A percentile compares a stretch with the other conserved stretches of the same genome.
These are phyloP conservation scores for Noctua fimbriata DNA, from an alignment of 2,888 invertebrate species.

Conservation along the genomic window DNA sequence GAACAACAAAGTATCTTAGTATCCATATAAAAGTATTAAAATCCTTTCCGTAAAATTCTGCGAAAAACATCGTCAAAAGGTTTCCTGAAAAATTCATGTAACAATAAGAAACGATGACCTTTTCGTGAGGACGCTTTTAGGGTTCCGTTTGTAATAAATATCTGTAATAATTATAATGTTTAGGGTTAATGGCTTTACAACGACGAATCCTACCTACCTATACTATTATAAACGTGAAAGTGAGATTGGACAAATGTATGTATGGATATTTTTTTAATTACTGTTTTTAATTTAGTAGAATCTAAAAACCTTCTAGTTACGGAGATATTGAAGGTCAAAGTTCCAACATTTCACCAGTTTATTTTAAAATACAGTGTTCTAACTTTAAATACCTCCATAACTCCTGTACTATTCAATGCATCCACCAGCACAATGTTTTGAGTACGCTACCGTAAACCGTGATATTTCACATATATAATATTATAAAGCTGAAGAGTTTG, in stretches of 20 bases:
- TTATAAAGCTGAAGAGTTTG: too few species aligned
- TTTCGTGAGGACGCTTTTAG: constrained; percentile 27
- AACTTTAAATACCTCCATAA: too few species aligned
- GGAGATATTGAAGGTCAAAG: neutral
- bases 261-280: neutral
- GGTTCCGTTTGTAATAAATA: constrained; percentile 24
- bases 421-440: neutral
- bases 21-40: constrained; percentile 44
- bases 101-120: constrained; percentile 58
- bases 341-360: neutral
- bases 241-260: neutral
- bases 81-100: constrained; percentile 54
- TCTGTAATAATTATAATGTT: neutral
- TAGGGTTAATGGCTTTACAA: neutral
- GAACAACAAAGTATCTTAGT: constrained; percentile 29
- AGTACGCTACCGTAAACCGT: neutral
- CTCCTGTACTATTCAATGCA: neutral
- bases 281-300: neutral
- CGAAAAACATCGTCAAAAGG: constrained; percentile 52
- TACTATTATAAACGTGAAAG: neutral
- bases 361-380: neutral
- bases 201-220: neutral
- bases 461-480: neutral
- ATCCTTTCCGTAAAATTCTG: constrained; percentile 52
- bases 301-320: neutral